phyloP scores from a whole-genome alignment of 2,888 invertebrate genomes.

The Phengaris alcon region DNA sequence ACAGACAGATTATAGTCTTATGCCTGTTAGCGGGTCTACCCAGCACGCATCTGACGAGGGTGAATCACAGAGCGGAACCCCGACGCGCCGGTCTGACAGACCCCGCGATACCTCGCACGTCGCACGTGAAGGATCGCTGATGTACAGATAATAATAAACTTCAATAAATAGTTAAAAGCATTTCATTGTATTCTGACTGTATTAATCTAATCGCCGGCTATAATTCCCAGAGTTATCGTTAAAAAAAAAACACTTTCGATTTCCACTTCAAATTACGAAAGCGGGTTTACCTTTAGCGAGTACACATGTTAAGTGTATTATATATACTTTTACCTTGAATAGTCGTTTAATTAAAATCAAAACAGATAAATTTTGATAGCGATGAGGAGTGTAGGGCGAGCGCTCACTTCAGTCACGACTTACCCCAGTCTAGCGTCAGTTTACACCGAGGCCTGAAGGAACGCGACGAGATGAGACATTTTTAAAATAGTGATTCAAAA shows the following conservation, averaged over 20 bases:
- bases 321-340: not conserved
- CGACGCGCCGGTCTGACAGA: not conserved
- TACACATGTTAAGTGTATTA: not conserved
- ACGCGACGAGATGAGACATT: no score
- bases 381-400: no score
- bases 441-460: no score
- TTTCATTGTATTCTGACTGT: not conserved
- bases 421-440: no score
- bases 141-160: not conserved
- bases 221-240: not conserved
- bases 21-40: not conserved
- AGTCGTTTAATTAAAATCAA: no score
- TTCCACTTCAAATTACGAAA: not conserved
- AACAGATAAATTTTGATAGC: no score
- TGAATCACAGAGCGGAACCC: constrained; percentile 1
- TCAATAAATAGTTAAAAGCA: not conserved
- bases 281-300: not conserved
- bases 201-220: not conserved
- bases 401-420: no score
- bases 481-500: no score
- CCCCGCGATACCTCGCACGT: not conserved
- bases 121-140: not conserved
- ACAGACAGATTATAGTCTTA: not conserved
- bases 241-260: not conserved
- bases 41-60: not conserved